Evolutionary conservation across 2,113 vertebrate species (phyloP).

Genomic region (Holacanthus passer): DNA sequence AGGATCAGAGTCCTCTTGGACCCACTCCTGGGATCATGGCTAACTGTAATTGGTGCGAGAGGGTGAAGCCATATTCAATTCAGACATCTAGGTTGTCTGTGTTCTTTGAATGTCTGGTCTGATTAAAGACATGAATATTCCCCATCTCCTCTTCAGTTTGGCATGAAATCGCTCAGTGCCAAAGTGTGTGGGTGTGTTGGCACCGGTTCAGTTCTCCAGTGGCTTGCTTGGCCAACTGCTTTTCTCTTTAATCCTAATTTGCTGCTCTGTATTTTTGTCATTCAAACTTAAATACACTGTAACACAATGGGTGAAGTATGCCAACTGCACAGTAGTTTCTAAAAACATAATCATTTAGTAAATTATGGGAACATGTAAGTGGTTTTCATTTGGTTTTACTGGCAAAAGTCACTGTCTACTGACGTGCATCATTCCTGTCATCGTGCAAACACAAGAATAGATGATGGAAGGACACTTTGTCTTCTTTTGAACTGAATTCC

Average conservation of each 20-base stretch:
- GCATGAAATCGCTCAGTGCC: conserved; percentile 46
- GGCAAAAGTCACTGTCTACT: not conserved
- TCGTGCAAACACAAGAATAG: conserved; percentile 1
- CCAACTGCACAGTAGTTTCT: conserved; percentile 10
- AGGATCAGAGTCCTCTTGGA: not conserved
- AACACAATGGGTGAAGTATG: conserved; percentile 38
- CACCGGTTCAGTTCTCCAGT: conserved; percentile 63
- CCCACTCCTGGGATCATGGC: not conserved
- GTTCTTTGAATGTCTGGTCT: conserved; percentile 51
- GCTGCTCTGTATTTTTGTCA: conserved; percentile 54
- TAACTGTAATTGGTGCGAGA: conserved; percentile 31
- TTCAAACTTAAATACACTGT: conserved; percentile 42
- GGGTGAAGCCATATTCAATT: not conserved
- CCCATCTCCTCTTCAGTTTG: conserved; percentile 47
- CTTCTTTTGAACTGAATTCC: not conserved
- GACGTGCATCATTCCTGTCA: not conserved
- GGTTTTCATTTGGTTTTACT: not conserved
- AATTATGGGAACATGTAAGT: conserved; percentile 6
- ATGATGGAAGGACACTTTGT: not conserved
- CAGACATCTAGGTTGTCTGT: conserved; percentile 22
- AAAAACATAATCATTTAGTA: conserved; percentile 24
- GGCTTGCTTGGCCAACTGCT: conserved; percentile 68
- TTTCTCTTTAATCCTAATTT: conserved; percentile 69
- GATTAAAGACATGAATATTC: conserved; percentile 49
- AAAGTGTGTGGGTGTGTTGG: conserved; percentile 73